These are phyloP conservation scores for Adoxophyes honmai DNA, from an alignment of 1,140 invertebrate genomes.

Conservation along the genomic window DNA sequence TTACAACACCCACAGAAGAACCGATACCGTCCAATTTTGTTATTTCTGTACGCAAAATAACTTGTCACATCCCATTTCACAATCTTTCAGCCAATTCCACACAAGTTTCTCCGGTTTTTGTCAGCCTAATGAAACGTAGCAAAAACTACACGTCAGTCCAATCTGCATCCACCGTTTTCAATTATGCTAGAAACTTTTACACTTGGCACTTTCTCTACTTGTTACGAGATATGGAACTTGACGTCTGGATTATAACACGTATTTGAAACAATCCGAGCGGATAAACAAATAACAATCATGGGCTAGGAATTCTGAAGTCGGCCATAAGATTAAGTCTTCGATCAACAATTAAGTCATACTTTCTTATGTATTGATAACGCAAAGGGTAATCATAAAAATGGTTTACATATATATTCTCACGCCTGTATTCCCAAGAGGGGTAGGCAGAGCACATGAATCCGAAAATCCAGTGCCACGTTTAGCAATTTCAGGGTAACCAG, in stretches of 20 bases:
- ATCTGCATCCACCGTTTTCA: conserved; percentile 10
- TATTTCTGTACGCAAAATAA: too few relatives aligned
- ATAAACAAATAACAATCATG: not conserved
- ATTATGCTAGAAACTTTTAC: conserved; percentile 15
- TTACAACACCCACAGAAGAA: too few relatives aligned
- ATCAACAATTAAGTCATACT: too few relatives aligned
- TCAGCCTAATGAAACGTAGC: conserved; percentile 6
- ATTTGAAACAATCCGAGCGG: not conserved
- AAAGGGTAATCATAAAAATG: too few relatives aligned
- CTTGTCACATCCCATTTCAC: not conserved
- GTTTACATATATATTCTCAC: too few relatives aligned
- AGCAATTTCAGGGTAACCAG: too few relatives aligned
- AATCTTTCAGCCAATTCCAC: conserved; percentile 10
- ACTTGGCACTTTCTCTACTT: conserved; percentile 1
- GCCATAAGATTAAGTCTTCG: too few relatives aligned
- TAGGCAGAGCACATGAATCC: too few relatives aligned
- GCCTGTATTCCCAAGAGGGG: too few relatives aligned
- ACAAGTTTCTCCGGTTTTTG: conserved; percentile 5
- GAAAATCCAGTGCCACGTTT: too few relatives aligned
- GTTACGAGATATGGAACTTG: not conserved
- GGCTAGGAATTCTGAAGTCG: not conserved
- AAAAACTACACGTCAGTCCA: conserved; percentile 4
- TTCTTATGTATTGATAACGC: too few relatives aligned
- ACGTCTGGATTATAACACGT: not conserved
- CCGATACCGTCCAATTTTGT: too few relatives aligned